Base-by-base conservation (phyloP, 1,140 invertebrate species). In the Uloborus diversus region DNA sequence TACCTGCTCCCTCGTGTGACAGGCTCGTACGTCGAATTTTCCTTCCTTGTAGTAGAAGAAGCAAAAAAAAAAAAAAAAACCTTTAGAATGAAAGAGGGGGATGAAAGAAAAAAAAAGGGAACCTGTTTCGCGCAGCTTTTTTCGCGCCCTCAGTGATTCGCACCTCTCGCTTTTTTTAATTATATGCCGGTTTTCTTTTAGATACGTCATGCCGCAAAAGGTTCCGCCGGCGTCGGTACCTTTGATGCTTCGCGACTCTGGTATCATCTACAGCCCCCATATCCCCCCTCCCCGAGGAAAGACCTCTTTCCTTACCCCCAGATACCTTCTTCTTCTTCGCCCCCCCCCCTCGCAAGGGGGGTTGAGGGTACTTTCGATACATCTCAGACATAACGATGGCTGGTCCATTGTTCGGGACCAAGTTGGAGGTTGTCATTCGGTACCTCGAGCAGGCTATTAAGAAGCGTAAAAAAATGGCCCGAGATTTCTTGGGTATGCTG, bases 91-190 rank as follows among this genome's bases (percentile, higher is more conserved):
- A 56, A 75, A 53, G 35, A n/a, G n/a, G n/a, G n/a, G n/a, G n/a
- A 51, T 37, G 35, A 47, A 61, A 14, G 20, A 51, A 42, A n/a
- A 42, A 64, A 75, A 51, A 75, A 51, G n/a, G n/a, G 25, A 75
- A 75, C 35, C 71, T 51, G 57, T 49, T 64, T 64, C 13, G 59
- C 49, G 25, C 37, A 57, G 17, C 59, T 51, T 62, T 75, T 64
- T 75, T 75, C 42, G 51, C 57, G 71, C 71, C 59, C 42, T 64
- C n/a, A 51, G 71, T 75, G 57, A 75, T 62, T 75, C 71, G 57
- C 71, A 75, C 71, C 71, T 75, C 42, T 75, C 57, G 57, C 59
- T 73, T 73, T 73, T n/a, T 69, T 73, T 73, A 73, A 73, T 73
- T 73, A 73, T 73, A 73, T 73, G 69, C 69, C 69, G 69, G 69